Base-by-base conservation (phyloP, 2,888 invertebrate species). In the Adelphocoris suturalis region DNA sequence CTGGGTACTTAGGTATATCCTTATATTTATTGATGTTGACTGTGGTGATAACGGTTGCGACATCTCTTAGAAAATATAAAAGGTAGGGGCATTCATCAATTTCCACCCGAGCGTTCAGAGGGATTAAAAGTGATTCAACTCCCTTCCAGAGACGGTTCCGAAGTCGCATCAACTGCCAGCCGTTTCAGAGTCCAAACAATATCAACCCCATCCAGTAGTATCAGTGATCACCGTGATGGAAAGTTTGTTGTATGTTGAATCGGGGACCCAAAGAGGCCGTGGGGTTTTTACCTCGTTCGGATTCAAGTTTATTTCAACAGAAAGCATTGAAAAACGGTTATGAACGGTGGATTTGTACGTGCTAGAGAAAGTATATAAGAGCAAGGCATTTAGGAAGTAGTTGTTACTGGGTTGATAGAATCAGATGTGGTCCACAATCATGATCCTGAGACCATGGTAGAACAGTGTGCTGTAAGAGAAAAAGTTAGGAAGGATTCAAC, bases 241-340 rank as follows among this genome's bases (percentile, higher is more conserved):
- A n/a, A 16, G 68, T 68, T 9, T 9, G 7, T 7, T 23, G 7
- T 68, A 12, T 68, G 16, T 19, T 68, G 68, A 48, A 13, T 48
- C 9, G n/a, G 82, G 48, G 4, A 47, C 9, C n/a, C 37, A 82
- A 82, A 82, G 48, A 82, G 82, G 82, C 14, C 82, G 82, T 47
- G 47, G 82, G 37, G 28, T 47, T 68, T 68, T 68, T 7, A 12
- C 16, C 23, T n/a, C 11, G 7, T 68, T 12, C 16, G 68, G 68
- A 9, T 68, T 68, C 16, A 68, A 12, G 68, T 68, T 68, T 16
- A 9, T 12, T 68, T 68, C n/a, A 68, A 9, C 68, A 68, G n/a
- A 68, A 68, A 68, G 16, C 68, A 7, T 23, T 68, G 19, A 68
- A 7, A 68, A 68, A n/a, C 16, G 68, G 68, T 9, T n/a, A 9